Evolutionary conservation across 2,113 vertebrate genomes (phyloP).

Genomic region (Eidolon helvum): DNA sequence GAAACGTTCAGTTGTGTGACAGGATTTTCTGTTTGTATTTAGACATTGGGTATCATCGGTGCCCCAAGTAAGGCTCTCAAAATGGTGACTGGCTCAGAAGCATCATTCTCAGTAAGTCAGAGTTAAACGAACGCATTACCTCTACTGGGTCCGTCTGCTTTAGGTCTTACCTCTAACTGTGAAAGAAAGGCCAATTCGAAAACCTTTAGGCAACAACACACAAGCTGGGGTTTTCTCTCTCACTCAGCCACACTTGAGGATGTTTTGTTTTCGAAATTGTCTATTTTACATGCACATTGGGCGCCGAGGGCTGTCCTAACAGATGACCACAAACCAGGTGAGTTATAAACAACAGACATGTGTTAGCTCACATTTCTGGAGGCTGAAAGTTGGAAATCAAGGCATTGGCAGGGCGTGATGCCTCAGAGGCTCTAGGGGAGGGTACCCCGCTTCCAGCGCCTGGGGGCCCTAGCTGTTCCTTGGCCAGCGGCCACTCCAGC

Average conservation of each 20-base stretch:
- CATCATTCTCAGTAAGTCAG: fast-evolving
- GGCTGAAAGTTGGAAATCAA: no score
- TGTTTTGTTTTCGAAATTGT: neutral
- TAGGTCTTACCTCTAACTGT: neutral
- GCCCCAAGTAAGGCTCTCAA: neutral
- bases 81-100: fast-evolving
- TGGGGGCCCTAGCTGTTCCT: no score
- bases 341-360: no score
- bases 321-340: no score
- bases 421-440: no score
- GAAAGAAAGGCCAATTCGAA: fast-evolving
- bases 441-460: no score
- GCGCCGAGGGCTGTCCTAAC: no score
- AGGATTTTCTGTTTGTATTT: neutral
- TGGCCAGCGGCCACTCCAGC: neutral
- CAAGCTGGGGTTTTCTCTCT: no score
- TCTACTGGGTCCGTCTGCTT: neutral
- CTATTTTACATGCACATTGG: neutral
- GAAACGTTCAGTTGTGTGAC: fast-evolving
- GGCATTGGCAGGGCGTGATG: no score
- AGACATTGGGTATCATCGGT: neutral
- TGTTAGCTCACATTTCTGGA: no score
- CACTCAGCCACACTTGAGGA: no score
- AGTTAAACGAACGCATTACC: fast-evolving
- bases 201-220: neutral